Base-by-base conservation (phyloP, 2,113 vertebrate genomes). In the Pyxicephalus adspersus region DNA sequence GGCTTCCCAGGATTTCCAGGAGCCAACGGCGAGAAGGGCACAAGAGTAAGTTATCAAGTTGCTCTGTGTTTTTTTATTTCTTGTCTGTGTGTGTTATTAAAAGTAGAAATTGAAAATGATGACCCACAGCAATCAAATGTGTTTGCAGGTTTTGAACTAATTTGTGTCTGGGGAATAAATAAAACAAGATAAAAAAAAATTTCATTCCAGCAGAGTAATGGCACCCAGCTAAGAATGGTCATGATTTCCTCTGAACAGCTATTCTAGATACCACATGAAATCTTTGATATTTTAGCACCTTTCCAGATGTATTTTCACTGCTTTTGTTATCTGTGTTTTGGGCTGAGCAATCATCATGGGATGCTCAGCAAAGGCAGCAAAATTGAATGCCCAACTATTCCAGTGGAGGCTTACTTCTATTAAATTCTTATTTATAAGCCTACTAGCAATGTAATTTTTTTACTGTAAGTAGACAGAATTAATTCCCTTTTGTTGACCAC, bases 1-100 rank as follows among this genome's bases (percentile, higher is more conserved):
- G 98, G 97, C 84, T 98, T 98, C 90, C 95, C 96, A 87, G 98
- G 98, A 75, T 99, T 99, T 81, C 93, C 95, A 18, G 98, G 98
- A 2, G 94, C 98, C 88, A 98, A 96, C 0, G 97, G 98, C 85
- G 98, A 99, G 89, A 99, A 99, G 85, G 98, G 98, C 66, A 93
- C 95, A 81, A 90, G 98, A 94, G 97, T 99, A 94, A 81, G 79
- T 80, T 2, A 5, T 2, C 25, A 19, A 34, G 15, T 13, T 13
- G 2, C 38, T 13, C 38, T 25, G 9, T 25, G 22, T 45, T 25
- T 23, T 61, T 15, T 25, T 25, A 61, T 61, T 61, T 3, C n/a
- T 22, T 23, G 20, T 6, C 58, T 26, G 23, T 15, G 15, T 45
- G 11, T 9, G 15, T 2, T 1, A 38, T 4, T 34, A 38, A 9